Evolutionary conservation across 2,888 invertebrate genomes (phyloP), one percentile per base, ranked within the genome.

Genomic region (Gerris lacustris): DNA sequence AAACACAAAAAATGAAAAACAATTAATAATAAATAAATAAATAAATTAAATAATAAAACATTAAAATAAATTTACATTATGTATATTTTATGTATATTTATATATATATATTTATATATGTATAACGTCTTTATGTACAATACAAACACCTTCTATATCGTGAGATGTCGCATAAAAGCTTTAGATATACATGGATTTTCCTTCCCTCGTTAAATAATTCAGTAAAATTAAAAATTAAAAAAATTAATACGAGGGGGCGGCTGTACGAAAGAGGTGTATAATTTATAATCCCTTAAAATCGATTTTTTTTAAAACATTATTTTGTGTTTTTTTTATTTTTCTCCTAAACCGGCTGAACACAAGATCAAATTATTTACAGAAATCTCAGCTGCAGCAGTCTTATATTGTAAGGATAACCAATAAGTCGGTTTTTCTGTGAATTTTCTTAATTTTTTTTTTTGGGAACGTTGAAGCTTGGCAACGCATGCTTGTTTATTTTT

Each of bases 81-180:
- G 31, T 31, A 31, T 31, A 31, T 31, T 31, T 31, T 31, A 70
- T 67, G 67, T 18, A 62, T 68, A 55, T 67, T 67, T 70, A 31
- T 63, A 62, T 68, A 70, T 70, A 63, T 55, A 67, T 70, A 67
- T 70, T 67, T 70, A 9, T 69, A 69, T 69, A 69, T 55, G 15
- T 55, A 55, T 55, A 55, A 55, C 55, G 55, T 15, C 15, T 55
- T 55, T 55, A 55, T 55, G 55, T 55, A 55, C 55, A 55, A 55
- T 31, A 31, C 31, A 55, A 55, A 55, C 55, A 55, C 15, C 55
- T 15, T 55, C 55, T 55, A 55, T 55, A 55, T 11, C 55, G 55
- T 55, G 55, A 55, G 55, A 55, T 55, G 55, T 55, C 15, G 55
- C 55, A 55, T 2, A 55, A 31, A 31, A 55, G 55, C 55, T 15